Conservation (phyloP, 2,888 invertebrate genomes). For the Anorthoa munda region DNA sequence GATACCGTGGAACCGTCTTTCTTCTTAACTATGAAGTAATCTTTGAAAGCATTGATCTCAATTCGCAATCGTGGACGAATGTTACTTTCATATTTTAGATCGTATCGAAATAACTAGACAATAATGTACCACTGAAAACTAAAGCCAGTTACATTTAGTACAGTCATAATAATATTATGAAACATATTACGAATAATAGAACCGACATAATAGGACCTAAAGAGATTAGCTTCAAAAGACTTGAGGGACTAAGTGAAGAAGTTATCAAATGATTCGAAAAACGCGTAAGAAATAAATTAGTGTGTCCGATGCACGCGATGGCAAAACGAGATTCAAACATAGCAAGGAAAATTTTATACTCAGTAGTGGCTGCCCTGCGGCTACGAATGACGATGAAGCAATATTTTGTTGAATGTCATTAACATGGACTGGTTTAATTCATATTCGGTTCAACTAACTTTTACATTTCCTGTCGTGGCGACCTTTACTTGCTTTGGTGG, state of each 20-base stretch:
- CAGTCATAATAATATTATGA: not conserved
- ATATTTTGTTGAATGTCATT: constrained; percentile 11
- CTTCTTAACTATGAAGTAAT: constrained; percentile 53
- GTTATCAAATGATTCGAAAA: not conserved
- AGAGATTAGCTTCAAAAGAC: no score
- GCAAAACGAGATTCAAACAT: not conserved
- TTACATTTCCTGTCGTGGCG: constrained; percentile 43
- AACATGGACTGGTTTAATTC: constrained; percentile 10
- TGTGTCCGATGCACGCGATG: not conserved
- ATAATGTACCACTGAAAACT: constrained; percentile 15
- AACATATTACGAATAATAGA: not conserved
- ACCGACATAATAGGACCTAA: not conserved
- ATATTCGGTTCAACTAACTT: constrained; percentile 12
- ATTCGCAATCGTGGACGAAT: constrained; percentile 40
- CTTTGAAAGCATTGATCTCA: constrained; percentile 55
- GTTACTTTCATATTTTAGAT: constrained; percentile 61
- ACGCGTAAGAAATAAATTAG: not conserved
- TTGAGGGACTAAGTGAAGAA: not conserved
- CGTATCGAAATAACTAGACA: constrained; percentile 15
- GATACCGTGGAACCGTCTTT: no score
- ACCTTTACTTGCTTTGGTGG: not conserved
- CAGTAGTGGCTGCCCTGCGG: not conserved
- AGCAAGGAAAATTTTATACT: not conserved
- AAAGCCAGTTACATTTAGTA: not conserved
- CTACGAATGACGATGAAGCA: not conserved